Evolutionary conservation across 2,113 vertebrate species (phyloP), one percentile per base, ranked within the genome.

Genomic region (Melanostigma gelatinosum): DNA sequence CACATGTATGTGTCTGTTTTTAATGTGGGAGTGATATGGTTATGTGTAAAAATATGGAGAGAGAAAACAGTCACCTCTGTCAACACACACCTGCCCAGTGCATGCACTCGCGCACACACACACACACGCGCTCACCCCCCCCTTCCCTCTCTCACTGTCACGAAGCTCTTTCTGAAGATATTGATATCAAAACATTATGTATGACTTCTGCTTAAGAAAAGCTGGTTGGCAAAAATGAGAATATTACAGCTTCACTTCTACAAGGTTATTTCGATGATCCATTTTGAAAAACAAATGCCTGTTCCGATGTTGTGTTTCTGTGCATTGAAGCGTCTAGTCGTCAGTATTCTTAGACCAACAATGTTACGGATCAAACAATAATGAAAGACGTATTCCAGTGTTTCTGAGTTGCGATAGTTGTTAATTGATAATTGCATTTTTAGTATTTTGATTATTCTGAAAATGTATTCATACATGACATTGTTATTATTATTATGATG

Each of bases 1-100:
- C 77, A 86, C 73, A 46, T 55, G 32, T 76, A 70, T 74, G 86
- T 86, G 79, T 81, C 58, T 84, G 71, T 82, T 88, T 88, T 82
- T 80, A 88, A 89, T 77, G 84, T 86, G 82, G 72, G 74, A 79
- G 81, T 76, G 89, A 88, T 81, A 65, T 70, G 67, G 72, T 79
- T 81, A 87, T 58, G 88, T 92, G 93, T 83, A 60, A 93, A 93
- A 88, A 92, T 91, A 93, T 94, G 92, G 85, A 91, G 90, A 85
- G 93, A 88, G 90, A 93, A 93, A 94, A 89, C 79, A 87, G 77
- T 83, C 90, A 91, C 89, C 90, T 92, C 77, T 75, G 84, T 90
- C 68, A 78, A 73, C 79, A 86, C 85, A 87, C 84, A 91, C 83
- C 84, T 90, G 90, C 83, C 83, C 84, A 85, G 67, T 74, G 78